Evolutionary conservation across 2,888 invertebrate species (phyloP).

Genomic region (Mesopsocus fuscifrons): DNA sequence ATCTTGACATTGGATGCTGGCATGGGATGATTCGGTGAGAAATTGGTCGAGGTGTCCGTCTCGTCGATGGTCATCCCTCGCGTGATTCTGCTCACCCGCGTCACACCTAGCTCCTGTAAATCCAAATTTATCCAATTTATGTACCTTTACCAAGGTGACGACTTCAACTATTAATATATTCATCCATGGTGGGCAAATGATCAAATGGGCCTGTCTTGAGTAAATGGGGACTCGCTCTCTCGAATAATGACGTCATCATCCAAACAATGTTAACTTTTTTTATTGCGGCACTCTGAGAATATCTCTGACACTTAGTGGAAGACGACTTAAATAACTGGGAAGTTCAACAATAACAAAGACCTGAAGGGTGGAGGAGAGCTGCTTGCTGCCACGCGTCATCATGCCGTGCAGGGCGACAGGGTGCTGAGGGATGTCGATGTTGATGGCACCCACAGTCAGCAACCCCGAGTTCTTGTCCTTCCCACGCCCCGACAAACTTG

Average conservation of each 20-base stretch:
- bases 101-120: slow-evolving; percentile 53
- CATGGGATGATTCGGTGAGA: slow-evolving; percentile 13
- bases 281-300: no score
- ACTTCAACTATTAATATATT: no score
- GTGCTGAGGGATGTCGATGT: slow-evolving; percentile 94
- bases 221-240: no score
- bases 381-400: slow-evolving; percentile 88
- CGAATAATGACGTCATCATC: no score
- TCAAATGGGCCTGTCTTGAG: no score
- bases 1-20: slow-evolving; percentile 20
- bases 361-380: slow-evolving; percentile 81
- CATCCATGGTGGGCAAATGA: no score
- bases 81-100: slow-evolving; percentile 55
- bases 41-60: slow-evolving; percentile 20
- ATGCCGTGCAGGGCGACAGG: slow-evolving; percentile 95
- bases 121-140: no score
- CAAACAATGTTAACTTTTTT: no score
- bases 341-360: no score
- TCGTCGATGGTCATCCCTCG: slow-evolving; percentile 41
- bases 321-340: no score
- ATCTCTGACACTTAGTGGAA: no score
- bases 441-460: slow-evolving; percentile 71
- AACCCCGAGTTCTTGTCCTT: slow-evolving; percentile 66
- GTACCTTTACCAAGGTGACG: no score
- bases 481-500: slow-evolving; percentile 54